Evolutionary conservation across 2,797 vertebrate species (phyloP).

Genomic region (Glossophaga mutica): DNA sequence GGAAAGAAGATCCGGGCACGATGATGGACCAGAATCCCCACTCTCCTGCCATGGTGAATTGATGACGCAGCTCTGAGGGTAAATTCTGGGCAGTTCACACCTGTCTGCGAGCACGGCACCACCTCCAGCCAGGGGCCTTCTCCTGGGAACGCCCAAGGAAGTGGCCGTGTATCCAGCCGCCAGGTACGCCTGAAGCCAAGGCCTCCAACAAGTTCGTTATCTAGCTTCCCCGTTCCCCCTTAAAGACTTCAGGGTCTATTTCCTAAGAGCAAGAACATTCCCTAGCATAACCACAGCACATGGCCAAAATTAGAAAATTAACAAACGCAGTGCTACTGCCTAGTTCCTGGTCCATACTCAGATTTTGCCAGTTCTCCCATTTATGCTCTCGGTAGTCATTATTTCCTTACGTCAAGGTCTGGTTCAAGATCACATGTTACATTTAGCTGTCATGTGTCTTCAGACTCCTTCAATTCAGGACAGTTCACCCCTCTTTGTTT

Average conservation of each 20-base stretch:
- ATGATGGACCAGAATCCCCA: background rate
- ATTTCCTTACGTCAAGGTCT: background rate
- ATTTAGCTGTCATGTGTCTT: background rate
- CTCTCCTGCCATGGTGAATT: rapidly evolving
- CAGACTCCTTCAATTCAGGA: background rate
- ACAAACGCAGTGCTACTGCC: background rate
- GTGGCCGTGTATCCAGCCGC: background rate
- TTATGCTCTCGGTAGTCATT: background rate
- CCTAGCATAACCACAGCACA: background rate
- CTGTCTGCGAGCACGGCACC: background rate
- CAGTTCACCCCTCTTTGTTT: background rate
- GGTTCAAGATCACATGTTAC: background rate
- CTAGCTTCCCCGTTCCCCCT: background rate
- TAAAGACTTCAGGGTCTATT: background rate
- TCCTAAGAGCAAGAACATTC: background rate
- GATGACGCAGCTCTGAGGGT: background rate
- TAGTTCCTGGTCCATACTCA: background rate
- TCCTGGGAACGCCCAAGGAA: background rate
- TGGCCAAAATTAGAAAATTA: background rate
- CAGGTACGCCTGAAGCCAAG: background rate
- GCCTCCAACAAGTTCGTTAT: background rate
- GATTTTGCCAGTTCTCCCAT: background rate
- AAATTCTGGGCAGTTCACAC: background rate
- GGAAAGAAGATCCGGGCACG: background rate
- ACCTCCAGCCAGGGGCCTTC: background rate